Base-by-base conservation (phyloP, 2,888 invertebrate species). In the Ischnus inquisitorius region DNA sequence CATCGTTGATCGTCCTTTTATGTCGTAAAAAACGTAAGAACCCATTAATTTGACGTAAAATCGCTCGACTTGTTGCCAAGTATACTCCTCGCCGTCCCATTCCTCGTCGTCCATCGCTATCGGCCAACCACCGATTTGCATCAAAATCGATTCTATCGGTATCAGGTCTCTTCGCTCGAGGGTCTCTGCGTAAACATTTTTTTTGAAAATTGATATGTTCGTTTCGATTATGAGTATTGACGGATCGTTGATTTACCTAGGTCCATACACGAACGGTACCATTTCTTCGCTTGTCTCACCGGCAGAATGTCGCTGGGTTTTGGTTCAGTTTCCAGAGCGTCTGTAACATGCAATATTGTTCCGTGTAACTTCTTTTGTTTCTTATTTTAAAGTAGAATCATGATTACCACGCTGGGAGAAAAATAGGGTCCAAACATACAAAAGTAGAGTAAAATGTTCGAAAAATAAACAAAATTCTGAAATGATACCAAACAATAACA, bases 61-160 rank as follows among this genome's bases (percentile, higher is more conserved):
- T 57, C 85, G 76, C n/a, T 89, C 90, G 19, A 91, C 85, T 34
- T 71, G 76, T 79, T 88, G 87, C 90, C 90, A 91, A 3, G 77
- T 82, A 19, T 88, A 83, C 3, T 86, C 84, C 5, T 86, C 62
- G 0, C 84, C 84, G 19, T 88, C 64, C 91, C 90, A 90, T 83
- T 91, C 90, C 1, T 84, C 86, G 1, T 79, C 74, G 8, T 90
- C 88, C 87, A 91, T 88, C 41, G 86, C 83, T 75, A 90, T 80
- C 0, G 90, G 90, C 90, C 90, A 90, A 2, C 34, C 34, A 8
- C 90, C 90, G 48, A 78, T 77, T 57, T 85, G 82, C 65, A 88
- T 84, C 6, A 90, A 6, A 6, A 88, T 87, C n/a, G 86, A 85
- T n/a, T 89, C 64, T 6, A 91, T 16, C 4, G 90, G 88, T 14